A percentile compares a stretch with the other conserved stretches of the same genome.
phyloP scores from a whole-genome alignment of 2,797 vertebrate species.

The Rhabdophis nuchalis region DNA sequence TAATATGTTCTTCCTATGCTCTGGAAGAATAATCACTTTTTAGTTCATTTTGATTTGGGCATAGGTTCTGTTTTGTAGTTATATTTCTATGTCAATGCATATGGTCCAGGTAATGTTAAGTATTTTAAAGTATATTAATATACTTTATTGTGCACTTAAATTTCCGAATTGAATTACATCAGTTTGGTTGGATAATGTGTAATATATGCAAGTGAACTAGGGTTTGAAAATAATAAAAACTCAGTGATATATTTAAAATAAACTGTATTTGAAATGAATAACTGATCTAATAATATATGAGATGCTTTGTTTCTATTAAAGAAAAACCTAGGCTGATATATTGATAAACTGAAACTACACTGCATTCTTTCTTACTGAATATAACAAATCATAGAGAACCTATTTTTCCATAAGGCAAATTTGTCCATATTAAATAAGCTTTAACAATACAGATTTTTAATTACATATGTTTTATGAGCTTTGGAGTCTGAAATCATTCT shows the following conservation, averaged over 20 bases:
- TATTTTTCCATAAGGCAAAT: not conserved
- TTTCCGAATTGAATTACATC: not conserved
- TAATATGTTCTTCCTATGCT: not conserved
- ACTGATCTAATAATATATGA: not conserved
- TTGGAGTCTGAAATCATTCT: not conserved
- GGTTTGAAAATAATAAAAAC: not conserved
- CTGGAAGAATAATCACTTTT: not conserved
- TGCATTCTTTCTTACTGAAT: not conserved
- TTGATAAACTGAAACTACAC: not conserved
- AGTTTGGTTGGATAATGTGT: not conserved
- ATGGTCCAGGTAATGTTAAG: not conserved
- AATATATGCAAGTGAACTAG: not conserved
- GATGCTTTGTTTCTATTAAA: not conserved
- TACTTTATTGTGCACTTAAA: not conserved
- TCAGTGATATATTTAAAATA: not conserved
- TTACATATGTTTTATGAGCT: not conserved
- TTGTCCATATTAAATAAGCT: slow-evolving; percentile 10
- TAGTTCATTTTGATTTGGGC: not conserved
- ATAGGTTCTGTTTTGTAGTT: not conserved
- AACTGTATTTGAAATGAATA: not conserved
- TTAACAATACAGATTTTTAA: not conserved
- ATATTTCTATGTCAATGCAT: not conserved
- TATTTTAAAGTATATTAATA: not conserved
- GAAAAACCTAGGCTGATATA: not conserved
- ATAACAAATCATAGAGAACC: not conserved